Percentiles rank a stretch among this genome's conserved stretches.
Conservation (phyloP, 2,113 vertebrate genomes). For the Zeus faber region DNA sequence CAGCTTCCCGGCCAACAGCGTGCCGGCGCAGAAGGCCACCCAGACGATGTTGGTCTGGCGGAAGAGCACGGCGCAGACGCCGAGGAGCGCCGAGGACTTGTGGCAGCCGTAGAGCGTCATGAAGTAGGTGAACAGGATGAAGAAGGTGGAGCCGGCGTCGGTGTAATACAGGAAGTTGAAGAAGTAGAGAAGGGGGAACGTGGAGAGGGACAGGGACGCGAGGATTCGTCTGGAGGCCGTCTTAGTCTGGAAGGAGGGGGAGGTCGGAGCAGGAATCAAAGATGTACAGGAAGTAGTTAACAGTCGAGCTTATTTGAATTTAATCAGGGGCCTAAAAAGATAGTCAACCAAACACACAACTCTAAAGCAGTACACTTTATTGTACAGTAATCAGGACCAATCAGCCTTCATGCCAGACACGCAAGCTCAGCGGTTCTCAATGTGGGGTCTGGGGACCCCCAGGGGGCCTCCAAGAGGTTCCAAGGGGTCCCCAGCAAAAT, state of each 20-base stretch:
- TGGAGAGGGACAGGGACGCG: constrained; percentile 82
- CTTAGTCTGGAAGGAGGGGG: constrained; percentile 67
- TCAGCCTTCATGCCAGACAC: no score
- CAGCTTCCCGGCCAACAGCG: constrained; percentile 79
- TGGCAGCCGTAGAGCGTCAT: constrained; percentile 94
- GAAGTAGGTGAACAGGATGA: constrained; percentile 91
- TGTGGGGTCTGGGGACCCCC: no score
- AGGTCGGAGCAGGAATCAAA: no score
- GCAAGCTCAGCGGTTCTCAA: no score
- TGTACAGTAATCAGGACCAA: no score
- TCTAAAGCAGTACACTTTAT: no score
- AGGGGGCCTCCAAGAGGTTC: no score
- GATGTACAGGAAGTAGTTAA: no score
- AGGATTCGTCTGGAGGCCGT: constrained; percentile 81
- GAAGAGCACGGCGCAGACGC: constrained; percentile 88
- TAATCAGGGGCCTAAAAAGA: no score
- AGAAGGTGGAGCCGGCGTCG: constrained; percentile 91
- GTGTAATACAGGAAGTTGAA: constrained; percentile 99
- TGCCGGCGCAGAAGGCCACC: constrained; percentile 89
- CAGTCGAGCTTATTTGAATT: no score
- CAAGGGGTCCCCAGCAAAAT: no score
- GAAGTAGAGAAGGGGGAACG: constrained; percentile 93
- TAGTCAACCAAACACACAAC: no score
- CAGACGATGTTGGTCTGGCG: constrained; percentile 96
- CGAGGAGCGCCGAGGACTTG: constrained; percentile 87